Evolutionary conservation across 2,797 vertebrate species (phyloP).

Genomic region (Menidia menidia): DNA sequence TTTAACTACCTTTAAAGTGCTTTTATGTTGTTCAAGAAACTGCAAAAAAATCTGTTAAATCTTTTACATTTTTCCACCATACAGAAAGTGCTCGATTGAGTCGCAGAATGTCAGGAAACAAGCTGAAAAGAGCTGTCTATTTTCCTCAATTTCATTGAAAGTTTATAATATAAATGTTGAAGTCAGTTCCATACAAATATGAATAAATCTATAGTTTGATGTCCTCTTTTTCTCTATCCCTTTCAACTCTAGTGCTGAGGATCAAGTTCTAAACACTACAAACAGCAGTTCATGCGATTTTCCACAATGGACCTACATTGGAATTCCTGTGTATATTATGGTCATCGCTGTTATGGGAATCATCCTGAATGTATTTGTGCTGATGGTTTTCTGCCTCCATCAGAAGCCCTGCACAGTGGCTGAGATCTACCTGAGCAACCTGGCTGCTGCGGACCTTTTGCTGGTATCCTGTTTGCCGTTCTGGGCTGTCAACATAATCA

Average conservation of each 20-base stretch:
- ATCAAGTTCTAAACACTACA: neutral
- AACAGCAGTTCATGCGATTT: neutral
- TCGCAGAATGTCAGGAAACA: neutral
- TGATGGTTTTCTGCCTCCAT: constrained; percentile 3
- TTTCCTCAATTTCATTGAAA: neutral
- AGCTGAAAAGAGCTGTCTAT: neutral
- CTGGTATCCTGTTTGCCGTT: constrained; percentile 87
- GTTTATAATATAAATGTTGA: neutral
- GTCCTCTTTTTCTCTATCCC: neutral
- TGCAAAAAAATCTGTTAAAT: no score
- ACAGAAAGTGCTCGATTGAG: neutral
- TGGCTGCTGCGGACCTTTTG: constrained; percentile 87
- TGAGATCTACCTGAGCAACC: constrained; percentile 87
- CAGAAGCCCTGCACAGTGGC: constrained; percentile 77
- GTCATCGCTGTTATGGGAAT: neutral
- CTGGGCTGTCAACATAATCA: constrained; percentile 77
- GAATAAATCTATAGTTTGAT: neutral
- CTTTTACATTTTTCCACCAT: no score
- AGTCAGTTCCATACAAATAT: neutral
- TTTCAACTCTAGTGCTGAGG: neutral
- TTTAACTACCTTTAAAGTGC: neutral
- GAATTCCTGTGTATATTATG: neutral
- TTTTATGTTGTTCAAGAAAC: no score
- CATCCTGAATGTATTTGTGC: neutral
- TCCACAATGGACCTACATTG: neutral